A percentile compares a stretch with the other conserved stretches of the same genome.
These are phyloP conservation scores for Eumeta japonica DNA, from an alignment of 1,140 invertebrate genomes.

Conservation along the genomic window DNA sequence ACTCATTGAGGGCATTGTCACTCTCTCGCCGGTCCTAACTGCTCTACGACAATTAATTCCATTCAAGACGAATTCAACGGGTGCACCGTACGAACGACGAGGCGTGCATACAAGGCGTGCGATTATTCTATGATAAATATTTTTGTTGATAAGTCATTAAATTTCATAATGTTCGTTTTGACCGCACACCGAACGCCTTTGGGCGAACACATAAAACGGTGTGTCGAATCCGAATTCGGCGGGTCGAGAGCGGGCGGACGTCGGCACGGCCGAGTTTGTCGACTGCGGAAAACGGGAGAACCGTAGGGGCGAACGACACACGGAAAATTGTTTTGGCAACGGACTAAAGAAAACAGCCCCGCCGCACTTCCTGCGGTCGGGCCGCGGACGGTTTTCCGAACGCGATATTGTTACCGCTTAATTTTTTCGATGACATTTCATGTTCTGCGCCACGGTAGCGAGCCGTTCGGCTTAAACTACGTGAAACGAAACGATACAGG, in stretches of 20 bases:
- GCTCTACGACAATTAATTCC: not conserved
- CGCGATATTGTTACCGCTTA: slow-evolving; percentile 24
- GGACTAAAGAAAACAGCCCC: slow-evolving; percentile 53
- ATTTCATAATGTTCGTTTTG: not conserved
- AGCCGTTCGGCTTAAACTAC: too few species aligned
- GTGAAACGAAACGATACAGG: too few species aligned
- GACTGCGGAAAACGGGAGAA: slow-evolving; percentile 51
- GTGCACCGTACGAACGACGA: too few species aligned
- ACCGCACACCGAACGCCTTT: not conserved
- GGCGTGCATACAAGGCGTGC: not conserved
- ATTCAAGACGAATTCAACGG: too few species aligned
- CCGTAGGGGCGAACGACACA: slow-evolving; percentile 34
- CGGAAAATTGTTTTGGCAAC: slow-evolving; percentile 56
- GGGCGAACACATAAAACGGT: slow-evolving; percentile 30
- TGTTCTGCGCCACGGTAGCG: not conserved
- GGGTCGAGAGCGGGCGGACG: slow-evolving; percentile 22
- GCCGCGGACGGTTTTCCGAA: slow-evolving; percentile 51
- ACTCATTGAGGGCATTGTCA: not conserved
- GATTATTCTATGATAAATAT: not conserved
- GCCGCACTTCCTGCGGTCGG: slow-evolving; percentile 56
- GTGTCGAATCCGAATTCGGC: slow-evolving; percentile 37
- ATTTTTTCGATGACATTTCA: slow-evolving; percentile 1
- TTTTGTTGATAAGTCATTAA: not conserved
- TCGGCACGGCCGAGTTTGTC: slow-evolving; percentile 38
- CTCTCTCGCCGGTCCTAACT: not conserved